Percentiles rank a stretch among this genome's conserved stretches.
Conservation (phyloP, 1,140 invertebrate species). For the Nixonia krombeini region DNA sequence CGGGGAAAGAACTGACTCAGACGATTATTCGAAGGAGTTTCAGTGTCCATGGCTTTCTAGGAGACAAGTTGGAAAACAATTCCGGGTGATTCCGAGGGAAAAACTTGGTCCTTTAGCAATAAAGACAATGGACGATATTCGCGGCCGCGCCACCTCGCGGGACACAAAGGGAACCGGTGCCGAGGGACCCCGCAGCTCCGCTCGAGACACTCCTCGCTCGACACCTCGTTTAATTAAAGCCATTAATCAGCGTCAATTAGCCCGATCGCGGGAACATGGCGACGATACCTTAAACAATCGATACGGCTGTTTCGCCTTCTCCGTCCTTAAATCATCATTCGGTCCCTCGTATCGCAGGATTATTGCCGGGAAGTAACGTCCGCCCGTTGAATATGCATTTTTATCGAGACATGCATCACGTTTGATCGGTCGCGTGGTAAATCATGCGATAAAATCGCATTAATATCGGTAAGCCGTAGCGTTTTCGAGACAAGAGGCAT, state of each 20-base stretch:
- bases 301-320: too few relatives aligned
- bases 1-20: too few relatives aligned
- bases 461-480: constrained; percentile 16
- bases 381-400: too few relatives aligned
- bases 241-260: constrained; percentile 71
- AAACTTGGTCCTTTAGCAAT: background rate
- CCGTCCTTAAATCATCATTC: too few relatives aligned
- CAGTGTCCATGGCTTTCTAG: too few relatives aligned
- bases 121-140: constrained; percentile 31
- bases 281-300: constrained; percentile 30
- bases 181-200: constrained; percentile 25
- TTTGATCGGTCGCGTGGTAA: constrained; percentile 29
- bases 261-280: constrained; percentile 15
- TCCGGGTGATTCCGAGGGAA: too few relatives aligned
- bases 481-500: constrained; percentile 22
- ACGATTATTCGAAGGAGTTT: too few relatives aligned
- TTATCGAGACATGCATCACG: constrained; percentile 13
- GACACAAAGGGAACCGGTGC: constrained; percentile 31
- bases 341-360: too few relatives aligned
- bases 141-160: constrained; percentile 17
- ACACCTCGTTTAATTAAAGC: constrained; percentile 68
- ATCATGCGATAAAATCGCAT: constrained; percentile 43
- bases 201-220: constrained; percentile 60
- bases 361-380: too few relatives aligned
- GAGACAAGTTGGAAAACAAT: background rate